These are phyloP conservation scores for Anolis carolinensis DNA, from an alignment of 2,113 vertebrate genomes.

Conservation along the genomic window DNA sequence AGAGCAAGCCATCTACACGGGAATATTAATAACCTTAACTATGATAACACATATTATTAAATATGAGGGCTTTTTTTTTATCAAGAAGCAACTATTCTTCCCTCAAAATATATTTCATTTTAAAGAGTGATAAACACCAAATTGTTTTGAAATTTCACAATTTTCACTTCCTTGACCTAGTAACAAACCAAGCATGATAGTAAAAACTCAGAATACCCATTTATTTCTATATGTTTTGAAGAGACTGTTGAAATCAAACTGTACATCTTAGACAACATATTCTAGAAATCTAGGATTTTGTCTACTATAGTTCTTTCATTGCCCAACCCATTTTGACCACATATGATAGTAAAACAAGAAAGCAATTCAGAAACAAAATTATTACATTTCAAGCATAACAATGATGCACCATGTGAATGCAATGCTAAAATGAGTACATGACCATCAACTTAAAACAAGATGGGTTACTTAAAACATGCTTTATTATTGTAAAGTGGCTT, in stretches of 20 bases:
- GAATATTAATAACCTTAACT: background rate
- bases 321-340: background rate
- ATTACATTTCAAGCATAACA: constrained; percentile 17
- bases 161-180: background rate
- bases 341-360: constrained; percentile 21
- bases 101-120: background rate
- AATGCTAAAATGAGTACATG: constrained; percentile 22
- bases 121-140: background rate
- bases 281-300: background rate
- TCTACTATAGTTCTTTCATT: background rate
- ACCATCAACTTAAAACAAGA: background rate
- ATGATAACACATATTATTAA: background rate
- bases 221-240: background rate
- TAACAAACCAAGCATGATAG: background rate
- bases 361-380: constrained; percentile 37
- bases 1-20: background rate
- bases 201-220: background rate
- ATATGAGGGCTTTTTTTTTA: background rate
- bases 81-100: background rate
- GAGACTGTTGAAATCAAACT: background rate
- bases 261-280: background rate
- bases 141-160: background rate
- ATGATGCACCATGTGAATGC: background rate
- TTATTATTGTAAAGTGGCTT: constrained; percentile 16
- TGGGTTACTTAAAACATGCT: background rate